Evolutionary conservation across 2,113 vertebrate species (phyloP).

Genomic region (Otocyon megalotis): DNA sequence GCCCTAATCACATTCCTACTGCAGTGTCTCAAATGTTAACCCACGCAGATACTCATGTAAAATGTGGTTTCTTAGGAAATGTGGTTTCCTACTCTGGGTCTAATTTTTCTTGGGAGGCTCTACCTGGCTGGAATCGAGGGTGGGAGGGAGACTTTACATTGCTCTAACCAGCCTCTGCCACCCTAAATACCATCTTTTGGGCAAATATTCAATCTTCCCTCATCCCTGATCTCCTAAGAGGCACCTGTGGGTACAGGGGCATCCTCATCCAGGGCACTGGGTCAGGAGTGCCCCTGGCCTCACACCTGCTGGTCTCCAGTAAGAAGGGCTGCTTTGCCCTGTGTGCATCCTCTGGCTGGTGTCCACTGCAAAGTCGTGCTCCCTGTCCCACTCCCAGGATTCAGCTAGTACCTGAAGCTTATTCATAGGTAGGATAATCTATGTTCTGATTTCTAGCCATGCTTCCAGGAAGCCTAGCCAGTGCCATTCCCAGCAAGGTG

Average conservation of each 20-base stretch:
- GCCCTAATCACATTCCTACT: too few species aligned
- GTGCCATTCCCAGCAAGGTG: neutral
- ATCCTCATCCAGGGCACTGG: neutral
- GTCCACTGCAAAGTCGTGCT: neutral
- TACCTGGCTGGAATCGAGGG: neutral
- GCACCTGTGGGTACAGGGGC: neutral
- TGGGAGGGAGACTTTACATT: neutral
- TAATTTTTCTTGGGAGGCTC: neutral
- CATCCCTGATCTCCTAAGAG: neutral
- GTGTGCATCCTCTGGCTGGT: too few species aligned
- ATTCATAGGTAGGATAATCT: neutral
- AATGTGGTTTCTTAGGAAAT: neutral
- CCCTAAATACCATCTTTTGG: neutral
- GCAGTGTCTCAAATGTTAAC: neutral
- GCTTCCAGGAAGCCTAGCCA: neutral
- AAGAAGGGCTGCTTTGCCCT: neutral
- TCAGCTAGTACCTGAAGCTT: neutral
- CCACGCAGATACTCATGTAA: neutral
- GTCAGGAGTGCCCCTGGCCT: neutral
- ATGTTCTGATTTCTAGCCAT: neutral
- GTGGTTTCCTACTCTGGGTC: neutral
- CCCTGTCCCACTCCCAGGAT: rapidly evolving
- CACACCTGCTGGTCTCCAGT: neutral
- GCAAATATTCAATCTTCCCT: neutral
- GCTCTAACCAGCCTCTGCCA: neutral